These are phyloP conservation scores for Apodemus speciosus DNA, from an alignment of 2,113 vertebrate genomes.

Conservation along the genomic window DNA sequence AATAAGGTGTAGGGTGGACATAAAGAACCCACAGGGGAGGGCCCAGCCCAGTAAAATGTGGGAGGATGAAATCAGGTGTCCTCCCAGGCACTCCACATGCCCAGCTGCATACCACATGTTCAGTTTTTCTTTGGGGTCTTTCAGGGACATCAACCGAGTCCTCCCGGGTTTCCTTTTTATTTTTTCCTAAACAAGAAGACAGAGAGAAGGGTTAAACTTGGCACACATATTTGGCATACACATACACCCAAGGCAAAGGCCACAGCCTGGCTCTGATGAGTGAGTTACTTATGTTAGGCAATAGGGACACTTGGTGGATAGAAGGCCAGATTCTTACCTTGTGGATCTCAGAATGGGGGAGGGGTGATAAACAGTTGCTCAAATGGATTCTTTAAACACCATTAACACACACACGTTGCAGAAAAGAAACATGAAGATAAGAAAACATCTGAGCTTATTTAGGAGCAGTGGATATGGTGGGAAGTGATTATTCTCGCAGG, in stretches of 20 bases:
- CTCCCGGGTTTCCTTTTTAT: constrained; percentile 3
- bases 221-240: background rate
- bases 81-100: background rate
- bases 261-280: background rate
- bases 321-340: background rate
- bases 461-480: background rate
- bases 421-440: background rate
- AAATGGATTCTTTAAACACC: background rate
- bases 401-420: background rate
- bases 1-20: background rate
- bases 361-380: background rate
- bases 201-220: background rate
- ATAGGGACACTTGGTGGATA: background rate
- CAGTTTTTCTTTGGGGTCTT: background rate
- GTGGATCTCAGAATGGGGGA: background rate
- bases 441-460: background rate
- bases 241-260: background rate
- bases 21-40: background rate
- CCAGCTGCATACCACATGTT: background rate
- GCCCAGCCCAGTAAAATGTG: background rate
- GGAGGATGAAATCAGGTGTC: background rate
- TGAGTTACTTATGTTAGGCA: background rate
- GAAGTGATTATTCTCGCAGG: background rate
- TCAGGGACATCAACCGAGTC: background rate
- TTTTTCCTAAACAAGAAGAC: constrained; percentile 61